Conservation (phyloP, 2,888 invertebrate species). For the Caenorhabditis sp. region DNA sequence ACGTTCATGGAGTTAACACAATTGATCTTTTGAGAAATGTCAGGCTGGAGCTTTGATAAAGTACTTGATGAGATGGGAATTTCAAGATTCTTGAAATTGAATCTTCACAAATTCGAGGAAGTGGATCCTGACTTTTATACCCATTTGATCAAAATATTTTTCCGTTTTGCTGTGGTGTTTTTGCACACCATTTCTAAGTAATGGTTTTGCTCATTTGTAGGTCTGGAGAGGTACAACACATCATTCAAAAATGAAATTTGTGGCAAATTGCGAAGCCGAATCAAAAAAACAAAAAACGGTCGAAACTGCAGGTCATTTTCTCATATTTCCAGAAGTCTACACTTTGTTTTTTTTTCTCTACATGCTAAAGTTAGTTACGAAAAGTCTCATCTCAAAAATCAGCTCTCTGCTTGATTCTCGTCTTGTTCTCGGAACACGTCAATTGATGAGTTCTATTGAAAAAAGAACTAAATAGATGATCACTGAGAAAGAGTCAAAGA, state of each 20-base stretch:
- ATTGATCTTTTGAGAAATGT: not conserved
- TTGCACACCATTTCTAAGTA: not conserved
- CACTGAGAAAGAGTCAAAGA: not conserved
- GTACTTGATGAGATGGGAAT: no score
- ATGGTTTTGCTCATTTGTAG: conserved; percentile 12
- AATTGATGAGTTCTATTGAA: not conserved
- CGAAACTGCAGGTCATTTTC: no score
- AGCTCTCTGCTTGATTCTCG: no score
- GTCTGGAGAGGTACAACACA: not conserved
- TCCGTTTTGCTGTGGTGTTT: not conserved
- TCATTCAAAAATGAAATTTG: not conserved
- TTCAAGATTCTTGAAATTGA: not conserved
- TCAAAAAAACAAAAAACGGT: not conserved
- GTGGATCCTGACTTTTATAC: not conserved
- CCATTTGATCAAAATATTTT: not conserved
- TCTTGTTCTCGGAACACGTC: not conserved
- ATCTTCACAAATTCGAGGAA: not conserved
- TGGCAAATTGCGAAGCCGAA: not conserved
- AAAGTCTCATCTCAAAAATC: no score
- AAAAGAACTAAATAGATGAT: not conserved
- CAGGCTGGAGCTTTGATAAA: not conserved
- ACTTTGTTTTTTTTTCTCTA: no score
- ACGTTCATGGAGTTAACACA: not conserved
- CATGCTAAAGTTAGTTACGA: no score
- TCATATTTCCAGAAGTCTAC: no score